Conservation (phyloP, 2,888 invertebrate genomes). For the Lumbricus terrestris region DNA sequence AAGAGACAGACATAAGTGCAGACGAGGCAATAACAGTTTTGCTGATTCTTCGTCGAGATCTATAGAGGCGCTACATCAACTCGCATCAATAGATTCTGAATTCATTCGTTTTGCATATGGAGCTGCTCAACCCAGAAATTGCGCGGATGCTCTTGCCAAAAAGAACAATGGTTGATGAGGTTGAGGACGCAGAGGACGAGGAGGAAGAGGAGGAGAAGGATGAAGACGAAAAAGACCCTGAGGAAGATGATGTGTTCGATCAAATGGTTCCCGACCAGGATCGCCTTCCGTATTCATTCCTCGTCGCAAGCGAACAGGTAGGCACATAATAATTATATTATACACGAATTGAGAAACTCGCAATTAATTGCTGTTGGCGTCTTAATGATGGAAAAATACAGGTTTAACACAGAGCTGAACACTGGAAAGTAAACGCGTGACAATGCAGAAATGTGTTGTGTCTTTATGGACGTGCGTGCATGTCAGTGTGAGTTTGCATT, state of each 20-base stretch:
- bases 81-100: too few species aligned
- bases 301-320: background rate
- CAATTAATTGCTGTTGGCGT: too few species aligned
- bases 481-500: too few species aligned
- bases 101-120: background rate
- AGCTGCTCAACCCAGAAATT: background rate
- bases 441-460: too few species aligned
- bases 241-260: constrained; percentile 14
- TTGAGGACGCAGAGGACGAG: background rate
- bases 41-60: background rate
- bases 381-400: constrained; percentile 3
- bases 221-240: background rate
- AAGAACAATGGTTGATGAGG: background rate
- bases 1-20: too few species aligned
- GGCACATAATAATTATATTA: too few species aligned
- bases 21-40: too few species aligned
- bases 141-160: background rate
- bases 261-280: constrained; percentile 20
- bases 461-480: too few species aligned
- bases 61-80: background rate
- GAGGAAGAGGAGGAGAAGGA: background rate
- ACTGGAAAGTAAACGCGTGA: background rate
- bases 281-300: background rate
- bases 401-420: background rate
- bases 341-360: too few species aligned